Evolutionary conservation across 2,797 vertebrate genomes (phyloP).

Genomic region (Hydrolagus colliei): DNA sequence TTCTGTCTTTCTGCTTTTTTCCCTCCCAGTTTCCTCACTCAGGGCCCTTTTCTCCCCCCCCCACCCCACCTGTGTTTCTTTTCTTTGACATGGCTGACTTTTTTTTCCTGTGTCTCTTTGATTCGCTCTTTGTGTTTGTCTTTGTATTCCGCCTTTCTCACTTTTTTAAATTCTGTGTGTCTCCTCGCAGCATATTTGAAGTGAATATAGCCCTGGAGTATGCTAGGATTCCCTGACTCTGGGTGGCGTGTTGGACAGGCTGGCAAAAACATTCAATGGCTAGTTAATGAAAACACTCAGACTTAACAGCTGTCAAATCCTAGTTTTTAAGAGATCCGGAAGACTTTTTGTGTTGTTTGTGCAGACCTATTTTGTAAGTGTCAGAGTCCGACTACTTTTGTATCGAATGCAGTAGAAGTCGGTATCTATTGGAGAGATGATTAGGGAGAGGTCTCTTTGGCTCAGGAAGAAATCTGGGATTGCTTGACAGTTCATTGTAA

Average conservation of each 20-base stretch:
- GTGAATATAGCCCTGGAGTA: not conserved
- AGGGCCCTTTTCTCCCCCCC: not conserved
- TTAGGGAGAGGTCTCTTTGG: not conserved
- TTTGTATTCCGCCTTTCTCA: too few species aligned
- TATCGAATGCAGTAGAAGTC: constrained; percentile 3
- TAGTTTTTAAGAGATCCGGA: not conserved
- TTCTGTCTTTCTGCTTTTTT: not conserved
- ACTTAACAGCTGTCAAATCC: not conserved
- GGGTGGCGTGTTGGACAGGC: not conserved
- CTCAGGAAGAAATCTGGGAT: not conserved
- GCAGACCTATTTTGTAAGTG: not conserved
- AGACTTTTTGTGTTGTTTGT: not conserved
- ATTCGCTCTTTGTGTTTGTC: too few species aligned
- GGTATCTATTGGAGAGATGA: not conserved
- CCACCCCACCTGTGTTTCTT: too few species aligned
- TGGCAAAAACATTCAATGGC: not conserved
- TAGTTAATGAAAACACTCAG: not conserved
- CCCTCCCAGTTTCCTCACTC: not conserved
- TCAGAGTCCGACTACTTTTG: not conserved
- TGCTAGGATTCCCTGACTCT: not conserved
- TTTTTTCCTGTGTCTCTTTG: too few species aligned
- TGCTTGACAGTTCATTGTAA: too few species aligned
- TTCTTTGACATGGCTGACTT: too few species aligned
- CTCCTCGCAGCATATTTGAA: not conserved
- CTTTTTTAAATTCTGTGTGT: too few species aligned